These are phyloP conservation scores for Pectinophora gossypiella DNA, from an alignment of 1,140 invertebrate species.

Conservation along the genomic window DNA sequence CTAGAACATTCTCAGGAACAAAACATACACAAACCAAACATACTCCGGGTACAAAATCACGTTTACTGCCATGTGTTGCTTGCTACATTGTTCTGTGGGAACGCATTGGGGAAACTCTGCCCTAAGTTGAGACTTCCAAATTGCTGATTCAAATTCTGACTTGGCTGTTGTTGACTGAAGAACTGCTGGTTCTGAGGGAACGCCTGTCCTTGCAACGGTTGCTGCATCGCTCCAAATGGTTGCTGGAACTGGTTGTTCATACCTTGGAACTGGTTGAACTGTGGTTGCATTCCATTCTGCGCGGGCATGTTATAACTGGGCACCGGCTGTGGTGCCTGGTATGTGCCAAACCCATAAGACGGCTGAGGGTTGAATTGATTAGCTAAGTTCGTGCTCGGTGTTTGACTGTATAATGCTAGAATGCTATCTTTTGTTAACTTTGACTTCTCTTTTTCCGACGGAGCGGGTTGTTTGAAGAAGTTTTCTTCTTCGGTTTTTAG, in stretches of 20 bases:
- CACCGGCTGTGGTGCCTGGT: constrained; percentile 17
- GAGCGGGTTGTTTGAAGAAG: constrained; percentile 91
- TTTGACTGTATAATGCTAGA: constrained; percentile 90
- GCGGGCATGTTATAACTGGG: constrained; percentile 26
- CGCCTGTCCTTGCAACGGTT: constrained; percentile 25
- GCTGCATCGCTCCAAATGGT: constrained; percentile 21
- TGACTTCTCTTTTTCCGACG: constrained; percentile 83
- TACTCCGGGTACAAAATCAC: not conserved
- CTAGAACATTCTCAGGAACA: not conserved
- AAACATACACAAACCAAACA: not conserved
- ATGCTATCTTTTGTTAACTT: constrained; percentile 96
- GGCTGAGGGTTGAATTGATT: constrained; percentile 46
- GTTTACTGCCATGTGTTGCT: constrained; percentile 53
- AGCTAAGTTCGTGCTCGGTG: constrained; percentile 60
- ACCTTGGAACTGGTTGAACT: constrained; percentile 47
- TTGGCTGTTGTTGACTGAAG: constrained; percentile 4
- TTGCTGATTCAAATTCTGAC: constrained; percentile 46
- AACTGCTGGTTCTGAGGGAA: constrained; percentile 20
- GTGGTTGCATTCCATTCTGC: constrained; percentile 43
- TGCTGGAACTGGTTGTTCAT: constrained; percentile 48
- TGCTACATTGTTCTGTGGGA: constrained; percentile 47
- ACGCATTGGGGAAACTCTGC: constrained; percentile 52
- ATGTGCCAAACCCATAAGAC: not conserved
- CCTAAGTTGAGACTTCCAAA: constrained; percentile 55
- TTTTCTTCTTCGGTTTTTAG: constrained; percentile 88